phyloP scores from a whole-genome alignment of 2,888 invertebrate species.

The Brachynemurus nebulosus region DNA sequence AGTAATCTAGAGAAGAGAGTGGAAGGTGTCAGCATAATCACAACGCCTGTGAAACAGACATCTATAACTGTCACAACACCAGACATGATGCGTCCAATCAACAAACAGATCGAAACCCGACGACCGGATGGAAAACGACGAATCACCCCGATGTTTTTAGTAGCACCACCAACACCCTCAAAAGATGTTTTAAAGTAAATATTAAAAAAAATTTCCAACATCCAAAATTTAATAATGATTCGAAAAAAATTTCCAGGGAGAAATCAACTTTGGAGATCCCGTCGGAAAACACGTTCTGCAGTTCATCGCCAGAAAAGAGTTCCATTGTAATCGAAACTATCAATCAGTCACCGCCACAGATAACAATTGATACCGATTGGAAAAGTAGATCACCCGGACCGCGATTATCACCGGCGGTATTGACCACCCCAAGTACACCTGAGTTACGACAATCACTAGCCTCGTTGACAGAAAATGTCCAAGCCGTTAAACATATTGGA shows the following conservation, averaged over 20 bases:
- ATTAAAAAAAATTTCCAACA: no score
- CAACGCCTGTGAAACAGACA: conserved; percentile 19
- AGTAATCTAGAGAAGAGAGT: conserved; percentile 11
- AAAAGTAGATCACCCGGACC: conserved; percentile 15
- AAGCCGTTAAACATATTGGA: conserved; percentile 5
- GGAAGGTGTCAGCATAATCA: conserved; percentile 18
- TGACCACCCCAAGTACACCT: conserved; percentile 7
- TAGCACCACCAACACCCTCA: conserved; percentile 30
- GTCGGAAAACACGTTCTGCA: conserved; percentile 54
- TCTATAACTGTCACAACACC: conserved; percentile 21
- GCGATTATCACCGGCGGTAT: conserved; percentile 17
- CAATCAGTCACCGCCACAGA: conserved; percentile 41
- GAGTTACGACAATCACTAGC: conserved; percentile 4
- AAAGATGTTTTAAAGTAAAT: conserved; percentile 19
- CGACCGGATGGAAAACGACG: conserved; percentile 89
- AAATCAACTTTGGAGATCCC: no score
- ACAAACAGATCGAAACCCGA: conserved; percentile 86
- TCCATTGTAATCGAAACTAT: conserved; percentile 65
- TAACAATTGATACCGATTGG: conserved; percentile 11
- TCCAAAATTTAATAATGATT: no score
- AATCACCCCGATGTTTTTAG: conserved; percentile 93
- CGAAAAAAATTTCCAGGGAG: no score
- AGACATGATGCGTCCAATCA: conserved; percentile 49
- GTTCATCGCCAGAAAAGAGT: conserved; percentile 63
- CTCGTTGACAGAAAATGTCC: conserved; percentile 7